phyloP scores from a whole-genome alignment of 1,140 invertebrate species.

The Asbolus verrucosus region DNA sequence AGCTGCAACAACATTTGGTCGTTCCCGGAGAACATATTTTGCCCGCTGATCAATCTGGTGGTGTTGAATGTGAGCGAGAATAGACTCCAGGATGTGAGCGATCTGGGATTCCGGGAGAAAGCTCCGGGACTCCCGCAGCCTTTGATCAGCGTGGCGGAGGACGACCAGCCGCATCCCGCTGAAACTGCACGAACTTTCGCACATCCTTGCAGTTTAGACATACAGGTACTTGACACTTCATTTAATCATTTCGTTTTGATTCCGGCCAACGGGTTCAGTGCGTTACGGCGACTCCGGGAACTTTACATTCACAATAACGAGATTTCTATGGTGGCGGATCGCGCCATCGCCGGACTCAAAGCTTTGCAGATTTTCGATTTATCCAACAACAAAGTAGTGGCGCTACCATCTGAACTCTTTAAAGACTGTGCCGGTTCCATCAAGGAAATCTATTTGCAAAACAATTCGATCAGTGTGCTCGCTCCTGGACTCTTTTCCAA shows the following conservation, averaged over 20 bases:
- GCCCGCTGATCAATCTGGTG: conserved; percentile 81
- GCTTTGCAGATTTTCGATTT: conserved; percentile 85
- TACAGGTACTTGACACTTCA: conserved; percentile 86
- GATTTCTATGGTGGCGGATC: conserved; percentile 86
- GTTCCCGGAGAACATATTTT: conserved; percentile 87
- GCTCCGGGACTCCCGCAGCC: conserved; percentile 69
- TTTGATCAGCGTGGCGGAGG: conserved; percentile 72
- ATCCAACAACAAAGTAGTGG: conserved; percentile 88
- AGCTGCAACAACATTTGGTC: conserved; percentile 91
- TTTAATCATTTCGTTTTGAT: conserved; percentile 86
- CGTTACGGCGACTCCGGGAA: conserved; percentile 78
- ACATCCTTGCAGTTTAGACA: conserved; percentile 78
- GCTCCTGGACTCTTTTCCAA: conserved; percentile 85
- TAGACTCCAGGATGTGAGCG: conserved; percentile 83
- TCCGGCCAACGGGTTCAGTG: conserved; percentile 82
- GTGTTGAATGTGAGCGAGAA: conserved; percentile 86
- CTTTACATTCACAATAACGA: conserved; percentile 86
- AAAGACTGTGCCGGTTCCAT: conserved; percentile 81
- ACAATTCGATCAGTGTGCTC: conserved; percentile 87
- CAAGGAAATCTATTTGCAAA: conserved; percentile 88
- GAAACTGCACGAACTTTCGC: conserved; percentile 65
- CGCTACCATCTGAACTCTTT: conserved; percentile 86
- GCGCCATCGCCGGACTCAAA: conserved; percentile 81
- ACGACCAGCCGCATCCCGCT: conserved; percentile 64
- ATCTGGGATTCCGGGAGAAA: conserved; percentile 80